phyloP scores from a whole-genome alignment of 2,113 vertebrate species.

The Grammomys dolichurus region DNA sequence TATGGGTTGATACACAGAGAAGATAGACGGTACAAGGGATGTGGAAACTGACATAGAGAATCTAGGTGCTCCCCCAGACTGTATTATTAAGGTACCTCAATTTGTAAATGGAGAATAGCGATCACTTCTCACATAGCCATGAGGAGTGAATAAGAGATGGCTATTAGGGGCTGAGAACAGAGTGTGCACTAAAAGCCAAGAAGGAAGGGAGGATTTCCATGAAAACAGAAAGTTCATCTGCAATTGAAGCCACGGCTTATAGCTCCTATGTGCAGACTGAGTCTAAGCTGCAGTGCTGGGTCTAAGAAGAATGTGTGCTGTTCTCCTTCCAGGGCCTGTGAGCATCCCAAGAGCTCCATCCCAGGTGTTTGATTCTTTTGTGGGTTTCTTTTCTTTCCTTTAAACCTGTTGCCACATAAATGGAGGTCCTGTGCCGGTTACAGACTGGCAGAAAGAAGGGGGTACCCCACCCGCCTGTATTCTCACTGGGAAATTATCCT shows the following conservation, averaged over 20 bases:
- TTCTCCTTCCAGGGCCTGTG: background rate
- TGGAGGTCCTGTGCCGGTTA: constrained; percentile 56
- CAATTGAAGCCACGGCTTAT: background rate
- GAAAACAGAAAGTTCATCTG: background rate
- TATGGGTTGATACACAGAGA: background rate
- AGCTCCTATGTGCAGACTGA: background rate
- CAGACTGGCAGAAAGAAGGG: constrained; percentile 51
- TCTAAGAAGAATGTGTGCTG: background rate
- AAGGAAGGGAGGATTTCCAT: background rate
- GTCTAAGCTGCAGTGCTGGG: no score
- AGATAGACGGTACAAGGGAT: background rate
- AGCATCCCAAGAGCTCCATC: background rate
- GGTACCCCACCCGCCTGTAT: constrained; percentile 13
- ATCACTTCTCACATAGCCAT: background rate
- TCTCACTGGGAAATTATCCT: constrained; percentile 83
- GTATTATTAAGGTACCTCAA: background rate
- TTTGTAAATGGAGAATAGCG: background rate
- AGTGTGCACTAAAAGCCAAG: background rate
- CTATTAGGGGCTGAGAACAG: background rate
- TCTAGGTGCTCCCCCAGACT: background rate
- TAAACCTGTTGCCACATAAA: constrained; percentile 53
- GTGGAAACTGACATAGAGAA: background rate
- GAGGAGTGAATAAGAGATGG: background rate
- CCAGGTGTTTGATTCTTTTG: background rate
- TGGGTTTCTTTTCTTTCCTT: constrained; percentile 44